Conservation (phyloP, 2,113 vertebrate genomes). For the Muntiacus muntjak region DNA sequence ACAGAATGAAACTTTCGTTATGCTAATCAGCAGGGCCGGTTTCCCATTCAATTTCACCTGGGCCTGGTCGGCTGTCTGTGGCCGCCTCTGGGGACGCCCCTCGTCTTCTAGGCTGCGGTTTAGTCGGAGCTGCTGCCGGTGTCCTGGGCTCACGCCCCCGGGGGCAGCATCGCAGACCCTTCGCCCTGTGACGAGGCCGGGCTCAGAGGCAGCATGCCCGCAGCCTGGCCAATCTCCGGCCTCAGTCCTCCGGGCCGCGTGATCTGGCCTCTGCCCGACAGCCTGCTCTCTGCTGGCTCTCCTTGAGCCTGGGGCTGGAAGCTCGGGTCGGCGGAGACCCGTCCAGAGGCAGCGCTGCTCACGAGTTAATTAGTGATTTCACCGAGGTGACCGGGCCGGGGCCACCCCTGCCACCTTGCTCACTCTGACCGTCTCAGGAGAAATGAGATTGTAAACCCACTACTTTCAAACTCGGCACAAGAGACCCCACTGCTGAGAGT, state of each 20-base stretch:
- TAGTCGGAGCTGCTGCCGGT: slow-evolving; percentile 88
- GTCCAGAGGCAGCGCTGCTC: background rate
- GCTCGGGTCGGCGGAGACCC: background rate
- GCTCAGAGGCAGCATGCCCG: slow-evolving; percentile 60
- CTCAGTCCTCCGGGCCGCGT: rapidly evolving
- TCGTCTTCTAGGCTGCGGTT: slow-evolving; percentile 95
- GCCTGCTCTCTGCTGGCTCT: background rate
- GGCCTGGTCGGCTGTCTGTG: slow-evolving; percentile 96
- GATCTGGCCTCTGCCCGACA: background rate
- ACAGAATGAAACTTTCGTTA: slow-evolving; percentile 96
- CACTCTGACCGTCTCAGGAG: background rate
- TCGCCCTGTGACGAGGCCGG: slow-evolving; percentile 69
- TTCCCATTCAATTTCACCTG: slow-evolving; percentile 99
- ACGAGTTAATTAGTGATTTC: slow-evolving; percentile 73
- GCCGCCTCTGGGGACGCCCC: slow-evolving; percentile 88
- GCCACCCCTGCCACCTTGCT: background rate
- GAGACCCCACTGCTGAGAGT: background rate
- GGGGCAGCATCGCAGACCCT: slow-evolving; percentile 84
- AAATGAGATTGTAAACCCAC: slow-evolving; percentile 47
- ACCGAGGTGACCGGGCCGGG: background rate
- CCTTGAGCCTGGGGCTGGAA: slow-evolving; percentile 42
- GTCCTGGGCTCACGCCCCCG: slow-evolving; percentile 89
- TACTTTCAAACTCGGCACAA: slow-evolving; percentile 28
- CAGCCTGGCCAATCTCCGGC: background rate
- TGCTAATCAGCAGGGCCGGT: slow-evolving; percentile 96